These are phyloP conservation scores for Rhamnusium bicolor DNA, from an alignment of 2,888 invertebrate genomes.

Conservation along the genomic window DNA sequence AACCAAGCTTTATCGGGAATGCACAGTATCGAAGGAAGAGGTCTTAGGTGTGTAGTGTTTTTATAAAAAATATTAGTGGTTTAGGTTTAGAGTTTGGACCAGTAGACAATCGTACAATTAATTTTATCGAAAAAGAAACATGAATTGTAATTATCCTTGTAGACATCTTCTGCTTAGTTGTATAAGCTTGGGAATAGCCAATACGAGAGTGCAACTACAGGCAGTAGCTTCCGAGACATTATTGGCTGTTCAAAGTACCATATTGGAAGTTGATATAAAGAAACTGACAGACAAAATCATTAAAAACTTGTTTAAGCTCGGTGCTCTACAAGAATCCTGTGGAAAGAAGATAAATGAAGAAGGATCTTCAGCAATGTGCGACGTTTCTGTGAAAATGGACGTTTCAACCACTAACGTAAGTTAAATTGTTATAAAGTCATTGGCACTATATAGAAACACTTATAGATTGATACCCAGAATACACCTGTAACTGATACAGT, in stretches of 20 bases:
- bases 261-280: slow-evolving; percentile 69
- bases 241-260: slow-evolving; percentile 75
- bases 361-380: slow-evolving; percentile 38
- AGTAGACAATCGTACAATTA: too few relatives aligned
- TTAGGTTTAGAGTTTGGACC: too few relatives aligned
- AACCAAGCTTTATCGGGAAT: slow-evolving; percentile 78
- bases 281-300: slow-evolving; percentile 71
- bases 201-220: slow-evolving; percentile 72
- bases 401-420: slow-evolving; percentile 38
- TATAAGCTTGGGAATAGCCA: slow-evolving; percentile 78
- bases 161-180: slow-evolving; percentile 80
- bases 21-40: slow-evolving; percentile 73
- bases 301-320: slow-evolving; percentile 69
- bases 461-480: slow-evolving; percentile 40
- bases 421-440: neutral
- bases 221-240: slow-evolving; percentile 77
- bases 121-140: too few relatives aligned
- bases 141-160: too few relatives aligned
- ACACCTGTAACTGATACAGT: slow-evolving; percentile 29
- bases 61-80: too few relatives aligned
- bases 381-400: slow-evolving; percentile 64
- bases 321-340: slow-evolving; percentile 67
- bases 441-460: too few relatives aligned
- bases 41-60: slow-evolving; percentile 70
- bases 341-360: slow-evolving; percentile 45